Evolutionary conservation across 2,888 invertebrate genomes (phyloP).

Genomic region (Orthosia incerta): DNA sequence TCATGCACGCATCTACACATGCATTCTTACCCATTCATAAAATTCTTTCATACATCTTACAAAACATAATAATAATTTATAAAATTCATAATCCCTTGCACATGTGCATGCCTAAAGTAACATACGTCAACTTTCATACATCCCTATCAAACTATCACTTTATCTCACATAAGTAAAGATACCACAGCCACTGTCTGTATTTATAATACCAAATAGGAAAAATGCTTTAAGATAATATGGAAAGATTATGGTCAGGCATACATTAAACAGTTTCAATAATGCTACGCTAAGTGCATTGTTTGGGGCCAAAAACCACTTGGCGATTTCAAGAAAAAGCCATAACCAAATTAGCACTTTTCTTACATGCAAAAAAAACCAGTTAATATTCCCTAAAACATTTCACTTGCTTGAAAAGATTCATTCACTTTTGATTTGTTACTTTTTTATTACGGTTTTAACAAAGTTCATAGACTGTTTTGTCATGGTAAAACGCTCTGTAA

Average conservation of each 20-base stretch:
- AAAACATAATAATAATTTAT: conserved; percentile 89
- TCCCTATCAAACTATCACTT: conserved; percentile 83
- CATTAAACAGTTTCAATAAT: conserved; percentile 80
- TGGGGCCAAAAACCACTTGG: conserved; percentile 62
- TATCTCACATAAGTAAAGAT: conserved; percentile 89
- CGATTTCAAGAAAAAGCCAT: conserved; percentile 54
- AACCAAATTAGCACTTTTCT: conserved; percentile 54
- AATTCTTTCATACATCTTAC: conserved; percentile 83
- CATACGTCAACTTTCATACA: conserved; percentile 86
- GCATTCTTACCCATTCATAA: conserved; percentile 77
- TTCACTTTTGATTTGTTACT: conserved; percentile 38
- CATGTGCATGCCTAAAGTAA: conserved; percentile 90
- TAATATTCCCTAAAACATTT: conserved; percentile 23
- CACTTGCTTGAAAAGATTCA: conserved; percentile 41
- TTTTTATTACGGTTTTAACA: conserved; percentile 26
- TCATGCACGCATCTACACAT: conserved; percentile 77
- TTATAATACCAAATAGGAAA: conserved; percentile 91
- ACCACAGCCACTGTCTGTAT: conserved; percentile 91
- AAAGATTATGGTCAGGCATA: conserved; percentile 88
- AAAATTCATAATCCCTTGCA: conserved; percentile 91
- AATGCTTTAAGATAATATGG: conserved; percentile 88
- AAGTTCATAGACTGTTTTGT: conserved; percentile 51
- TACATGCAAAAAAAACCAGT: conserved; percentile 39
- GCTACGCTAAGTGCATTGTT: conserved; percentile 86
- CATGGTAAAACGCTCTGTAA: conserved; percentile 61